Conservation (phyloP, 64 coral and sea anemone species). For the Hydrozoanthus tunicans region DNA sequence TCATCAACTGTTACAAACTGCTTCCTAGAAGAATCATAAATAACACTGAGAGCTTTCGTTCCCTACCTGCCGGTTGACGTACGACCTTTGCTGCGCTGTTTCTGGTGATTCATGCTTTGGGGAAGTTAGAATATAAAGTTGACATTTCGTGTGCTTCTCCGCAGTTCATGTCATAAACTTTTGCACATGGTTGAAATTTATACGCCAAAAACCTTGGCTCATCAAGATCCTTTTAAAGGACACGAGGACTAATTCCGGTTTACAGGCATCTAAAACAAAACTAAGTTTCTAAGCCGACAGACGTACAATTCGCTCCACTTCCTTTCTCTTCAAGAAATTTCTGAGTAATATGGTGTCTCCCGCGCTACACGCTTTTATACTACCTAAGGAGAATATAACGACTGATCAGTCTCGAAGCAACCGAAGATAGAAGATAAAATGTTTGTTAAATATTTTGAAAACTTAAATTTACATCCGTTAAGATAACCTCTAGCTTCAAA, state of each 20-base stretch:
- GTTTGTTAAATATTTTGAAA: not conserved
- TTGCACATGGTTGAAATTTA: slow-evolving; percentile 45
- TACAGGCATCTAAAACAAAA: slow-evolving; percentile 47
- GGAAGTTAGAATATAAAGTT: slow-evolving; percentile 25
- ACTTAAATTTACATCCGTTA: not conserved
- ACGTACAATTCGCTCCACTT: not conserved
- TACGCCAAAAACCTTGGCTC: slow-evolving; percentile 38
- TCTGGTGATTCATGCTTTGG: slow-evolving; percentile 37
- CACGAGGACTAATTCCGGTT: slow-evolving; percentile 23
- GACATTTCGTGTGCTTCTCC: slow-evolving; percentile 29
- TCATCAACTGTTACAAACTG: slow-evolving; percentile 18
- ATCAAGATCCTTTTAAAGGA: slow-evolving; percentile 43
- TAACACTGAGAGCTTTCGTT: slow-evolving; percentile 1
- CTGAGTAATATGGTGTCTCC: slow-evolving; percentile 65
- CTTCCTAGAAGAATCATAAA: slow-evolving; percentile 33
- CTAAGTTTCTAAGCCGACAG: slow-evolving; percentile 24
- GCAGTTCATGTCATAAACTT: slow-evolving; percentile 28
- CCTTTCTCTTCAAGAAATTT: slow-evolving; percentile 42
- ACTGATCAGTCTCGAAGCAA: not conserved
- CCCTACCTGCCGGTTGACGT: slow-evolving; percentile 27
- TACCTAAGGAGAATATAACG: slow-evolving; percentile 21
- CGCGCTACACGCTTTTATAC: slow-evolving; percentile 35
- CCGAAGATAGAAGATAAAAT: not conserved
- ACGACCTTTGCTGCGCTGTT: slow-evolving; percentile 53
- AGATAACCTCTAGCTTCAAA: not conserved